Conservation (phyloP, 2,113 vertebrate species). For the Miniopterus natalensis region DNA sequence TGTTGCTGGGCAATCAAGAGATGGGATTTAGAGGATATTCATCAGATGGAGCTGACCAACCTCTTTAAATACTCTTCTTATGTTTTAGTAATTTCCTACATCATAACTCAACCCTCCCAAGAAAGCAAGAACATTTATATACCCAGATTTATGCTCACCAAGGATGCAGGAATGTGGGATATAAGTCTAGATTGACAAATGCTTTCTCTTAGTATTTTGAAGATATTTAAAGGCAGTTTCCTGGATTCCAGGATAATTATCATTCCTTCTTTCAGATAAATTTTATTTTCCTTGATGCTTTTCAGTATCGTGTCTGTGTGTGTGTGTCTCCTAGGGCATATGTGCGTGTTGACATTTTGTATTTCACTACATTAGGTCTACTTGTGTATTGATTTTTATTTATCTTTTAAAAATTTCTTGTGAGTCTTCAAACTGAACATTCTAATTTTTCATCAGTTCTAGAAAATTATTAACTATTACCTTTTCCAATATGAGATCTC, state of each 20-base stretch:
- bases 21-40: not conserved
- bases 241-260: not conserved
- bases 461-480: not conserved
- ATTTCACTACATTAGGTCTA: not conserved
- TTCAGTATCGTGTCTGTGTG: not conserved
- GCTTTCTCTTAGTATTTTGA: not conserved
- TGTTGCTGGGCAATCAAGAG: not conserved
- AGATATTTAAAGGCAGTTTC: not conserved
- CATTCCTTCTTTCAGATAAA: not conserved
- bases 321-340: not conserved
- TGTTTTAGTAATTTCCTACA: not conserved
- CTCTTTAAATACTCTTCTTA: not conserved
- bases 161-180: not conserved
- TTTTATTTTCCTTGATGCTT: not conserved
- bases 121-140: not conserved
- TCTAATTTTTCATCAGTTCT: conserved; percentile 19
- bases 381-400: not conserved
- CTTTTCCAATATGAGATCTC: not conserved
- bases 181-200: not conserved
- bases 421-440: not conserved
- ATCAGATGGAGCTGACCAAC: not conserved
- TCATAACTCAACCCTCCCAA: not conserved
- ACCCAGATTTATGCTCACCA: not conserved
- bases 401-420: not conserved
- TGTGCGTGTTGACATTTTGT: not conserved